These are phyloP conservation scores for Hemaris fuciformis DNA, from an alignment of 2,888 invertebrate genomes.

Conservation along the genomic window DNA sequence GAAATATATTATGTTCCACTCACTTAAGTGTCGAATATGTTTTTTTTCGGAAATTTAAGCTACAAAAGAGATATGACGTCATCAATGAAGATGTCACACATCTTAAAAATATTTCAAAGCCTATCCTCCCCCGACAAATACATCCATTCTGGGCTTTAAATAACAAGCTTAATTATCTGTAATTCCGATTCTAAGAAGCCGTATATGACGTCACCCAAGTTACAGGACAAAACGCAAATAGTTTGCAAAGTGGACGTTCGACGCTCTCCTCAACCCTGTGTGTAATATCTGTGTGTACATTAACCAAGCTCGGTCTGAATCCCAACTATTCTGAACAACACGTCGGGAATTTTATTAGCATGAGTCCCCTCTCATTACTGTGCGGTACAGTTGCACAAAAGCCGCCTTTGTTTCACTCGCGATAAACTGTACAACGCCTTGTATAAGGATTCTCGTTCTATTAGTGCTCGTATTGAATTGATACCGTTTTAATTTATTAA, in stretches of 20 bases:
- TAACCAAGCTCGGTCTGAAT: conserved; percentile 25
- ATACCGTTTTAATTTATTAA: not conserved
- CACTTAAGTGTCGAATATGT: no score
- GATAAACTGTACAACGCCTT: conserved; percentile 5
- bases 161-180: no score
- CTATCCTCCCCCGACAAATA: no score
- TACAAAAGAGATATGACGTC: no score
- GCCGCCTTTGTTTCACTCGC: conserved; percentile 21
- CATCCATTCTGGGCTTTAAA: no score
- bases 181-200: no score
- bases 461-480: not conserved
- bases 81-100: no score
- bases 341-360: conserved; percentile 37
- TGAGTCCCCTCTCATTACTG: conserved; percentile 29
- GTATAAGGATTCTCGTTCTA: conserved; percentile 9
- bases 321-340: conserved; percentile 40
- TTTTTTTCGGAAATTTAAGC: no score
- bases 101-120: no score
- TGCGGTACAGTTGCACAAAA: conserved; percentile 23
- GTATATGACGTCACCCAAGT: no score
- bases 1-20: no score
- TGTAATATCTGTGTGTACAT: conserved; percentile 12
- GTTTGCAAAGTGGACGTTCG: not conserved
- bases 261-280: not conserved
- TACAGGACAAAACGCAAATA: no score